These are phyloP conservation scores for Paratilapia polleni DNA, from an alignment of 2,113 vertebrate species.

Conservation along the genomic window DNA sequence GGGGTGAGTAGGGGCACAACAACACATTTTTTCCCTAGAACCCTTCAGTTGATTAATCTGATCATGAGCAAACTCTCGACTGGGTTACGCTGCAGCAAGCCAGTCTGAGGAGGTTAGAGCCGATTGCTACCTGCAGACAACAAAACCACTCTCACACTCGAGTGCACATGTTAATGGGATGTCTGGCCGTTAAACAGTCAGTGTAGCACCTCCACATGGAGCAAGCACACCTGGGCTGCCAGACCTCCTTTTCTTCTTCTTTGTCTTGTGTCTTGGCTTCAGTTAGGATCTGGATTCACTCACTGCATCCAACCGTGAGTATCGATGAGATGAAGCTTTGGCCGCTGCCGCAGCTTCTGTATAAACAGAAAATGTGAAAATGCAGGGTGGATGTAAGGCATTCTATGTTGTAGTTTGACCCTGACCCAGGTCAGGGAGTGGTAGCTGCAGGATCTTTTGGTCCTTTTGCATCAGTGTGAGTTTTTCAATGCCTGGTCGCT, in stretches of 20 bases:
- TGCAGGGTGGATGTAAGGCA: neutral
- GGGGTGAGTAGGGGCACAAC: neutral
- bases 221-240: conserved; percentile 44
- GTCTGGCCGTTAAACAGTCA: neutral
- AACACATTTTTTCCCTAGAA: neutral
- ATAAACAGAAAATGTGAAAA: neutral
- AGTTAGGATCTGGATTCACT: conserved; percentile 66
- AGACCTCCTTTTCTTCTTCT: neutral
- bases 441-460: neutral
- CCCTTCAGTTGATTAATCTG: neutral
- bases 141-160: neutral
- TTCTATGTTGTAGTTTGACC: neutral
- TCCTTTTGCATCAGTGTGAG: conserved; percentile 6
- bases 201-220: conserved; percentile 39
- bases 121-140: neutral
- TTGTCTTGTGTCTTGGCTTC: conserved; percentile 11
- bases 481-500: neutral
- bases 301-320: conserved; percentile 54
- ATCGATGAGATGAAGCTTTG: neutral
- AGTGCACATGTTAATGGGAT: neutral
- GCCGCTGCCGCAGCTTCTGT: neutral
- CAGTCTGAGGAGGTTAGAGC: conserved; percentile 43
- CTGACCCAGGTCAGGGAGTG: neutral
- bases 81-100: neutral
- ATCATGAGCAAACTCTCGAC: neutral